Percentiles rank a stretch among this genome's conserved stretches.
phyloP scores from a whole-genome alignment of 64 coral and sea anemone species.

The Pachyseris speciosa region DNA sequence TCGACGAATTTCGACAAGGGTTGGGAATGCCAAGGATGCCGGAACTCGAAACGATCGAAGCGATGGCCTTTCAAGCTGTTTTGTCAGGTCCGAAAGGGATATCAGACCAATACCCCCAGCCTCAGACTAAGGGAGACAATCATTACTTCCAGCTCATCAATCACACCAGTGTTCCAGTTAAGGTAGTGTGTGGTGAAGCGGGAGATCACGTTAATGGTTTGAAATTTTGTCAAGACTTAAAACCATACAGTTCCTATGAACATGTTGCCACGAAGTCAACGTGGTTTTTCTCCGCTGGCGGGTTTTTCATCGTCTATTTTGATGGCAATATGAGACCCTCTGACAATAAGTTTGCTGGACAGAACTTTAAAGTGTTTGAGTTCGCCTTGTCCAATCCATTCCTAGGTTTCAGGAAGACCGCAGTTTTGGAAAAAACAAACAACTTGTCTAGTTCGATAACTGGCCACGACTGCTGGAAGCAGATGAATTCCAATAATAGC shows the following conservation, averaged over 20 bases:
- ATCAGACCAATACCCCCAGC: neutral
- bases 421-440: neutral
- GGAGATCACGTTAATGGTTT: slow-evolving; percentile 1
- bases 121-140: slow-evolving; percentile 27
- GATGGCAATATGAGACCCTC: neutral
- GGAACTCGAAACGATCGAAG: neutral
- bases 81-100: neutral
- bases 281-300: slow-evolving; percentile 34
- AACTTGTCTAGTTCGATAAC: neutral
- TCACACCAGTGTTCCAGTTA: slow-evolving; percentile 14
- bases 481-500: neutral
- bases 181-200: neutral
- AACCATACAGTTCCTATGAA: slow-evolving; percentile 29
- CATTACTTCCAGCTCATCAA: slow-evolving; percentile 58
- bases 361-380: slow-evolving; percentile 27
- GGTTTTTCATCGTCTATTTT: slow-evolving; percentile 14
- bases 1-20: slow-evolving; percentile 19
- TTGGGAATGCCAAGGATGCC: neutral
- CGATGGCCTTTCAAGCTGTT: neutral
- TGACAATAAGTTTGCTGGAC: neutral
- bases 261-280: slow-evolving; percentile 29
- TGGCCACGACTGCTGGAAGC: neutral
- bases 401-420: neutral
- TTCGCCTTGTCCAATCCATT: slow-evolving; percentile 34
- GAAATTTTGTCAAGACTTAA: neutral